phyloP scores from a whole-genome alignment of 2,797 vertebrate species.

The Gymnothorax reevesii region DNA sequence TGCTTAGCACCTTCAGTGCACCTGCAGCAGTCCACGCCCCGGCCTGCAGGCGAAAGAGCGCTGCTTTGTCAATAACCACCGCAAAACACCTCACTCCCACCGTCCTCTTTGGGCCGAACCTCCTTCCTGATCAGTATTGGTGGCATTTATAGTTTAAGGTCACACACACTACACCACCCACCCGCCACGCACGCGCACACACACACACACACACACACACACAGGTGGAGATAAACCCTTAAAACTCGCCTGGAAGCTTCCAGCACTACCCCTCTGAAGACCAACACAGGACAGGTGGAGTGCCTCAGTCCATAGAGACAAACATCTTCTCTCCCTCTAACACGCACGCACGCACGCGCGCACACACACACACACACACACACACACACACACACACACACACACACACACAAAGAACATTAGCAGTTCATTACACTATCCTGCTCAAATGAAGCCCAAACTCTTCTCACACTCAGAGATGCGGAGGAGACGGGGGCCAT shows the following conservation, averaged over 20 bases:
- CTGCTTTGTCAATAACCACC: neutral
- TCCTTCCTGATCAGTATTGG: neutral
- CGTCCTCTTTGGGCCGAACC: constrained; percentile 25
- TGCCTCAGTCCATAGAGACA: neutral
- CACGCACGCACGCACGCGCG: constrained; percentile 35
- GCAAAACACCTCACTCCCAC: neutral
- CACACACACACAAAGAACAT: constrained; percentile 50
- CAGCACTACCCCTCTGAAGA: neutral
- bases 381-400: constrained; percentile 45
- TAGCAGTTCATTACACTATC: constrained; percentile 69
- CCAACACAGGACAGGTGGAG: constrained; percentile 8
- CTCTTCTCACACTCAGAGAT: constrained; percentile 62
- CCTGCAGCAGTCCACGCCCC: neutral
- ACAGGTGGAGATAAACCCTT: constrained; percentile 31
- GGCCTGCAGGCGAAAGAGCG: neutral
- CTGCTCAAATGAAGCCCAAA: constrained; percentile 53
- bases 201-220: neutral
- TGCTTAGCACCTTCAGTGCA: neutral
- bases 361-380: constrained; percentile 39
- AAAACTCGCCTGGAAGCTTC: constrained; percentile 38
- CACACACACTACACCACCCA: neutral
- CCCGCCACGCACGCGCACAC: constrained; percentile 3
- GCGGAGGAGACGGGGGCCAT: constrained; percentile 48
- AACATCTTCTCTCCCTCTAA: neutral
- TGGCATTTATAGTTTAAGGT: neutral